Conservation (phyloP, 2,797 vertebrate genomes). For the Hapalemur alaotrensis region DNA sequence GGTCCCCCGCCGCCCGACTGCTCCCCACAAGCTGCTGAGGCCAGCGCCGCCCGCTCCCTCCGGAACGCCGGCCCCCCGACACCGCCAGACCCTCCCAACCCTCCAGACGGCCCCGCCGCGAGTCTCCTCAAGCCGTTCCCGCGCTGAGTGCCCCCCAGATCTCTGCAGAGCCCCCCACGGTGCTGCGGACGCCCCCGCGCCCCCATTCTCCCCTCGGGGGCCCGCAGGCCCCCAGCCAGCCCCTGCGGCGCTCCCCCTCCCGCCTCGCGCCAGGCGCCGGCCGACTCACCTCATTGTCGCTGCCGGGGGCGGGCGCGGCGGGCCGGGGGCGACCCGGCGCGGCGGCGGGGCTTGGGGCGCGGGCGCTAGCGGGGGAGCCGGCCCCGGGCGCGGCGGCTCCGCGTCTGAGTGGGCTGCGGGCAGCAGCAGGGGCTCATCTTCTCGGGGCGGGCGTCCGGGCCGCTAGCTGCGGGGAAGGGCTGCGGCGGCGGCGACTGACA, state of each 20-base stretch:
- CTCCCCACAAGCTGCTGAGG: no score
- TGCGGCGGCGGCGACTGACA: conserved; percentile 58
- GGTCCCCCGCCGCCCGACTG: not conserved
- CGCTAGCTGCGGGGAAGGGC: conserved; percentile 67
- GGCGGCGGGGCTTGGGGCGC: conserved; percentile 45
- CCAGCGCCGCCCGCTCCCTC: not conserved
- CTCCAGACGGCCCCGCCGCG: not conserved
- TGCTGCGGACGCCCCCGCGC: not conserved
- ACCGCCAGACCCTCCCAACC: not conserved
- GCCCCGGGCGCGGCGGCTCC: conserved; percentile 71
- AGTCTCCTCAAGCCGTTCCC: not conserved
- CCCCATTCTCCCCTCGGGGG: not conserved
- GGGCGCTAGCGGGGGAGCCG: conserved; percentile 71
- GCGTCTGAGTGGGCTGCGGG: conserved; percentile 71
- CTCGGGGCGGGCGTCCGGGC: conserved; percentile 58
- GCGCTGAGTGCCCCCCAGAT: not conserved
- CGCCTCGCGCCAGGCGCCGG: not conserved
- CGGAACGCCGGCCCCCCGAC: not conserved
- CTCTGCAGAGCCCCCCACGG: not conserved
- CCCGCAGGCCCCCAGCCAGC: not conserved
- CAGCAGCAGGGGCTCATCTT: conserved; percentile 69
- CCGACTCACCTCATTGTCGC: conserved; percentile 83
- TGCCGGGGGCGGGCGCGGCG: conserved; percentile 43
- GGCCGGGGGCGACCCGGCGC: not conserved
- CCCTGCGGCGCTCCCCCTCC: not conserved